Evolutionary conservation across 1,140 invertebrate genomes (phyloP).

Genomic region (Hermetia illucens): DNA sequence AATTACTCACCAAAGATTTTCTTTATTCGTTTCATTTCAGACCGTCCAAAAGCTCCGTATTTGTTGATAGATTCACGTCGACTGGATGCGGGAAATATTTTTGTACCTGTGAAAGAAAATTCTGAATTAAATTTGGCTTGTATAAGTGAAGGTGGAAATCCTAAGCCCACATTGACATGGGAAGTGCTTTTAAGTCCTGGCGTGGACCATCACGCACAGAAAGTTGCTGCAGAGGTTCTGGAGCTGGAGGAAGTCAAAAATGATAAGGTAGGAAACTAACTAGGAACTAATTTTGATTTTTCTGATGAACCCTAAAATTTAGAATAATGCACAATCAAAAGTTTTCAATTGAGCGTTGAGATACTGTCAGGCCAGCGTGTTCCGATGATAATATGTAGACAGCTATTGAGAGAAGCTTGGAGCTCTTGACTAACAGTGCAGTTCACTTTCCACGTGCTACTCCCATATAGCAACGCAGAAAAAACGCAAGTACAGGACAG

Average conservation of each 20-base stretch:
- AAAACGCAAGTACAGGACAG: no score
- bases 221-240: slow-evolving; percentile 28
- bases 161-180: slow-evolving; percentile 57
- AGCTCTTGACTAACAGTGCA: no score
- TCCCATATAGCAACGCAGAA: no score
- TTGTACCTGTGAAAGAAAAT: slow-evolving; percentile 68
- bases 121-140: slow-evolving; percentile 64
- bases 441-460: no score
- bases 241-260: slow-evolving; percentile 29
- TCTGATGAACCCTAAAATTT: slow-evolving; percentile 8
- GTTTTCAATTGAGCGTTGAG: background rate
- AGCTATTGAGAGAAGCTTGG: no score
- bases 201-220: slow-evolving; percentile 35
- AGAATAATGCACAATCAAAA: background rate
- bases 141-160: slow-evolving; percentile 68
- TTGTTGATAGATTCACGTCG: slow-evolving; percentile 63
- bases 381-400: no score
- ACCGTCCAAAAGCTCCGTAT: slow-evolving; percentile 61
- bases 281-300: slow-evolving; percentile 27
- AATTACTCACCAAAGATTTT: background rate
- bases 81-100: slow-evolving; percentile 67
- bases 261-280: slow-evolving; percentile 28
- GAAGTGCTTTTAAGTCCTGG: slow-evolving; percentile 45
- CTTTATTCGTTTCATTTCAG: slow-evolving; percentile 35
- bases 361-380: no score